Evolutionary conservation across 92 coral and sea anemone genomes (phyloP).

Genomic region (Chrysogorgia sp.): DNA sequence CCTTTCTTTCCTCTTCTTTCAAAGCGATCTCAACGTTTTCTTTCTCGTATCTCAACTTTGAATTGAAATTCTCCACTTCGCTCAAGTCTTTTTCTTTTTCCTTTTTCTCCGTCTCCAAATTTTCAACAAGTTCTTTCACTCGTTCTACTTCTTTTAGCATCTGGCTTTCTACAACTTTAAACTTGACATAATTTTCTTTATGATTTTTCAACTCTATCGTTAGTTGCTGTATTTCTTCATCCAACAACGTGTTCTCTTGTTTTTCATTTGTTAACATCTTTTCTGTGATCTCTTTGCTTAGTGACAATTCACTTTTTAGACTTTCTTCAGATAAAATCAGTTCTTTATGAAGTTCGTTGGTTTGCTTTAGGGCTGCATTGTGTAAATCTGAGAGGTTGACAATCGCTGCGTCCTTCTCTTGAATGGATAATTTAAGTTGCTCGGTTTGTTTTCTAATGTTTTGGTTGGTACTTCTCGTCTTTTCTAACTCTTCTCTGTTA

Average conservation of each 20-base stretch:
- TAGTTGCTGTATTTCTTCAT: background rate
- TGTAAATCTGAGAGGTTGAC: conserved; percentile 21
- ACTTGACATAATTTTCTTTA: background rate
- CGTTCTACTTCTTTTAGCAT: background rate
- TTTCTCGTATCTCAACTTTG: background rate
- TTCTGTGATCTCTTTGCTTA: background rate
- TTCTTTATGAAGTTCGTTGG: conserved; percentile 6
- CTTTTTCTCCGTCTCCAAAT: background rate
- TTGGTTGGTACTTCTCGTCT: background rate
- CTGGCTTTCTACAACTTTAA: background rate
- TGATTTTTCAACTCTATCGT: background rate
- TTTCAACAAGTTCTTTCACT: background rate
- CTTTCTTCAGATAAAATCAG: conserved; percentile 76
- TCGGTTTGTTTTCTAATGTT: background rate
- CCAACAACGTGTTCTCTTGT: background rate
- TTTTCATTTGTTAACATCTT: background rate
- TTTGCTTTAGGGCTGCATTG: background rate
- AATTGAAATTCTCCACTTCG: background rate
- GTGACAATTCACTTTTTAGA: conserved; percentile 2
- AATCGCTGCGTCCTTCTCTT: conserved; percentile 16
- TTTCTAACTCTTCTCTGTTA: conserved; percentile 1
- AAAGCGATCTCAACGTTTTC: background rate
- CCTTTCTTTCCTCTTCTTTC: background rate
- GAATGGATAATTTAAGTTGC: background rate
- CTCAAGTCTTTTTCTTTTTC: background rate